phyloP scores from a whole-genome alignment of 2,113 vertebrate species.

The Nesogale talazaci region DNA sequence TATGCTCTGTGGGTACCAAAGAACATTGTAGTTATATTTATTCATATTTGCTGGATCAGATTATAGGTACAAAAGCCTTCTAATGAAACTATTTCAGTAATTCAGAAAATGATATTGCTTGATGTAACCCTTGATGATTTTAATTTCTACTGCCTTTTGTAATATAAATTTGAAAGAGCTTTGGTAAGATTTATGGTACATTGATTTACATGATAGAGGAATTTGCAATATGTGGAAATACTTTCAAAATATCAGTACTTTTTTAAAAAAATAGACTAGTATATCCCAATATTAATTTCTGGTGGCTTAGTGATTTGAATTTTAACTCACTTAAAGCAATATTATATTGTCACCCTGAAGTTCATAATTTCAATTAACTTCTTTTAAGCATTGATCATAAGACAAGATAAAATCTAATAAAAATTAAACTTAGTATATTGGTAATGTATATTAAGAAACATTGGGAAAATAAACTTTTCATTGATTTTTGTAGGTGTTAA shows the following conservation, averaged over 20 bases:
- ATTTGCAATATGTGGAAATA: constrained; percentile 22
- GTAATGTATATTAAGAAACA: background rate
- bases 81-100: constrained; percentile 5
- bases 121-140: background rate
- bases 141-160: background rate
- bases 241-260: background rate
- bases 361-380: background rate
- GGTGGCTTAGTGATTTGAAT: background rate
- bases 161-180: background rate
- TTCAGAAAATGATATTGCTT: background rate
- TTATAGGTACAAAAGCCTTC: background rate
- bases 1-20: background rate
- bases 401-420: background rate
- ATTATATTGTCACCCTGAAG: background rate
- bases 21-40: background rate
- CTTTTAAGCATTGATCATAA: background rate
- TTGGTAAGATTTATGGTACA: background rate
- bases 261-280: background rate
- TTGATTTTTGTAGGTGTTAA: constrained; percentile 1
- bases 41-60: background rate
- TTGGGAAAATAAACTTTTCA: constrained; percentile 11
- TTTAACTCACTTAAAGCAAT: constrained; percentile 26
- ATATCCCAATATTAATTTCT: background rate
- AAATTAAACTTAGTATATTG: background rate
- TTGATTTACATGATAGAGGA: background rate